These are phyloP conservation scores for Diprion similis DNA, from an alignment of 1,140 invertebrate species.

Conservation along the genomic window DNA sequence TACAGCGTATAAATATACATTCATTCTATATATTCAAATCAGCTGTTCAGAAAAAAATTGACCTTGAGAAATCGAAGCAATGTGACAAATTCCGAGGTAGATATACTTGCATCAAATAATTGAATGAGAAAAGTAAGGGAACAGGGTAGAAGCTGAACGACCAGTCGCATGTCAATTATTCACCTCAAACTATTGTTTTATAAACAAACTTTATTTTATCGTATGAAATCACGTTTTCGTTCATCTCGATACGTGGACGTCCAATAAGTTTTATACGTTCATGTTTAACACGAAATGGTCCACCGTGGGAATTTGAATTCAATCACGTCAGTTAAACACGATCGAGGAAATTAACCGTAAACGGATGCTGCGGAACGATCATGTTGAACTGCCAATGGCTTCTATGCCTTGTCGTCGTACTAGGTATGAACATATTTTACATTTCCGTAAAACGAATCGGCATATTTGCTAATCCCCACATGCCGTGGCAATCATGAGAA, in stretches of 20 bases:
- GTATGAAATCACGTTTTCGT: background rate
- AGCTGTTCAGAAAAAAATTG: too few species aligned
- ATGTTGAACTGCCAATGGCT: background rate
- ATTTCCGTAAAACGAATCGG: background rate
- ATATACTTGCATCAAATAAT: background rate
- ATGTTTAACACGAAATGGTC: background rate
- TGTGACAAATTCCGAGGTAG: too few species aligned
- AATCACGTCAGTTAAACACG: background rate
- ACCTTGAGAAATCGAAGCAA: too few species aligned
- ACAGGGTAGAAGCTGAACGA: conserved; percentile 7
- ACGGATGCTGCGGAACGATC: conserved; percentile 31
- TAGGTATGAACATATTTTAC: background rate
- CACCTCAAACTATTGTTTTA: conserved; percentile 7
- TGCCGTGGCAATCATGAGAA: background rate
- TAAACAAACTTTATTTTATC: conserved; percentile 21
- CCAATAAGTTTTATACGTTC: conserved; percentile 1
- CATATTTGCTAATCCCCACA: background rate
- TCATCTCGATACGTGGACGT: background rate
- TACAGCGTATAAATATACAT: too few species aligned
- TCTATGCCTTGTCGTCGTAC: background rate
- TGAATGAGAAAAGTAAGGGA: background rate
- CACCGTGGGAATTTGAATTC: background rate
- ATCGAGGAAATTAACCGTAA: background rate
- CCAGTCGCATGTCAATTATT: conserved; percentile 8
- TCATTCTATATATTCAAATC: too few species aligned